A percentile compares a stretch with the other conserved stretches of the same genome.
phyloP scores from a whole-genome alignment of 2,888 invertebrate genomes.

The Podotricha telesiphe region DNA sequence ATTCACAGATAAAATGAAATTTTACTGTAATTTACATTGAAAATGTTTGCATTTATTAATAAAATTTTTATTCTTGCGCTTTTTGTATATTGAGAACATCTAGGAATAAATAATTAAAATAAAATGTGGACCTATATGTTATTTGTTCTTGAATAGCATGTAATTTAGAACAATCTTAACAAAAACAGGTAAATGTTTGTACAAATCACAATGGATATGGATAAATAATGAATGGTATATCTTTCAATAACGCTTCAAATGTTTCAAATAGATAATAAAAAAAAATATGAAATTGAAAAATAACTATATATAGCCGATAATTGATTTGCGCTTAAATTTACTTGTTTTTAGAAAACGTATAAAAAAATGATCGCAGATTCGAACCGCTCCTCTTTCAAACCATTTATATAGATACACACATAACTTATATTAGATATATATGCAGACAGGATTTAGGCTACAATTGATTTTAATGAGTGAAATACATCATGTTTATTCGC shows the following conservation, averaged over 20 bases:
- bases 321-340: neutral
- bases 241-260: neutral
- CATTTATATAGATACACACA: too few species aligned
- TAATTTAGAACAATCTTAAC: neutral
- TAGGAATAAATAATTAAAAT: neutral
- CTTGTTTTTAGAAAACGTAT: too few species aligned
- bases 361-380: too few species aligned
- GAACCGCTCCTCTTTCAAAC: too few species aligned
- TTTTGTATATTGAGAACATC: neutral
- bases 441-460: too few species aligned
- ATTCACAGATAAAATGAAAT: constrained; percentile 33
- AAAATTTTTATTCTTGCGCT: neutral
- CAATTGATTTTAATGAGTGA: too few species aligned
- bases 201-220: neutral
- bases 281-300: neutral
- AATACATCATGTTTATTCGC: too few species aligned
- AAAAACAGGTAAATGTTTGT: neutral
- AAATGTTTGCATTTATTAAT: constrained; percentile 3
- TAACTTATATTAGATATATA: too few species aligned
- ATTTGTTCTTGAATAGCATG: neutral
- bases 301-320: neutral
- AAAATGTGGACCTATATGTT: too few species aligned
- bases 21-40: constrained; percentile 17
- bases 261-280: neutral
- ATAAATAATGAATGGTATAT: neutral